These are phyloP conservation scores for Entomobrya multifasciata DNA, from an alignment of 2,888 invertebrate species.

Conservation along the genomic window DNA sequence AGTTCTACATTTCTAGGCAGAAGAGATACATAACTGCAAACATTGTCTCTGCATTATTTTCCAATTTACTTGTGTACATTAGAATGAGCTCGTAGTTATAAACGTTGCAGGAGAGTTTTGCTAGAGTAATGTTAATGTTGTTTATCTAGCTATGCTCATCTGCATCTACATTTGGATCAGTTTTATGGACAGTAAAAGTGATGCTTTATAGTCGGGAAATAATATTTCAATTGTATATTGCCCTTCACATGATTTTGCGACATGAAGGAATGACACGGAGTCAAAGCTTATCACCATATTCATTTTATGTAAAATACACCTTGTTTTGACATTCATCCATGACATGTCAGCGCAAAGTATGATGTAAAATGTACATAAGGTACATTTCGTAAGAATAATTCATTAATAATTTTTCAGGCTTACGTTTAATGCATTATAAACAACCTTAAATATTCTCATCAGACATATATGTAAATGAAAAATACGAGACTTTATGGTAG, in stretches of 20 bases:
- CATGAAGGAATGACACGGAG: not conserved
- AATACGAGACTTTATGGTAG: no score
- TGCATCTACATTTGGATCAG: conserved; percentile 27
- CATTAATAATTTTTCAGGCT: no score
- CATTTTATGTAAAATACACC: not conserved
- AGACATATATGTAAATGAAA: no score
- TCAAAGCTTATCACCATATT: not conserved
- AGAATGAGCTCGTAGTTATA: no score
- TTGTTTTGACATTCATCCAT: not conserved
- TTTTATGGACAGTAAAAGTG: conserved; percentile 54
- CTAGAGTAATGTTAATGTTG: conserved; percentile 29
- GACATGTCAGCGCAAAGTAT: not conserved
- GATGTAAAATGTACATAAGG: not conserved
- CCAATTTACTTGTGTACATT: no score
- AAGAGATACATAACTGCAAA: no score
- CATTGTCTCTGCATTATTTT: no score
- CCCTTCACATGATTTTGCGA: not conserved
- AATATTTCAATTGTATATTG: not conserved
- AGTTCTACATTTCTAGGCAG: no score
- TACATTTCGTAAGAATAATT: no score
- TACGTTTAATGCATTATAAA: no score
- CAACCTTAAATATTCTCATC: no score
- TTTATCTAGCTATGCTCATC: conserved; percentile 32
- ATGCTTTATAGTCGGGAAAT: conserved; percentile 33
- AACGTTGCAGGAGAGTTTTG: no score